Evolutionary conservation across 2,113 vertebrate species (phyloP), one percentile per base, ranked within the genome.

Genomic region (Anarrhichthys ocellatus): DNA sequence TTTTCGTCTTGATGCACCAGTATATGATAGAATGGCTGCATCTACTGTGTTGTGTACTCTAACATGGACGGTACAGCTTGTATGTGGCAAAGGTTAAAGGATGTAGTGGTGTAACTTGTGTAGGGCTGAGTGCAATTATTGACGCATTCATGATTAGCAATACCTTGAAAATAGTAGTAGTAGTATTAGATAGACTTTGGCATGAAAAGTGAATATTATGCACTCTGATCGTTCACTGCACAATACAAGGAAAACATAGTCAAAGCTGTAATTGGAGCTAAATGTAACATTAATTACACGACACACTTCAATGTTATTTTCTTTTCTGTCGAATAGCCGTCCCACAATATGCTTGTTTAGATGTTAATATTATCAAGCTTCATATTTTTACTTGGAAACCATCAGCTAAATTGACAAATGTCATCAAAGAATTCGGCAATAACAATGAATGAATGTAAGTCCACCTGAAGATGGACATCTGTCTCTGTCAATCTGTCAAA

Each of bases 1-100:
- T 72, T 83, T 89, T 84, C 78, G 66, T 38, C 68, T 66, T 82
- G 69, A 79, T 88, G 32, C 73, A 81, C 52, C 82, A 67, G 76
- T 61, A 46, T 46, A 63, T 48, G 38, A 70, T 68, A 38, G 32
- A 64, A 63, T 65, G 27, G 42, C 18, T 44, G 56, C 5, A 73
- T 76, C 11, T 67, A 10, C 17, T n/a, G 14, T 67, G 15, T 6
- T 36, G 44, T 66, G 20, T n/a, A 71, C 48, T 9, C 2, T 29
- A 40, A 58, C 59, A 59, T 73, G 6, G 63, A 50, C 9, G 36
- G 46, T 70, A 32, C 34, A 68, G 61, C n/a, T 24, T 80, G 40
- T 44, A 44, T n/a, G 42, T 18, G 18, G 32, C 40, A 54, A 24
- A 72, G 2, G 67, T 27, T 42, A 61, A 71, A n/a, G 14, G 24